Evolutionary conservation across 1,140 invertebrate species (phyloP).

Genomic region (Anthonomus grandis): DNA sequence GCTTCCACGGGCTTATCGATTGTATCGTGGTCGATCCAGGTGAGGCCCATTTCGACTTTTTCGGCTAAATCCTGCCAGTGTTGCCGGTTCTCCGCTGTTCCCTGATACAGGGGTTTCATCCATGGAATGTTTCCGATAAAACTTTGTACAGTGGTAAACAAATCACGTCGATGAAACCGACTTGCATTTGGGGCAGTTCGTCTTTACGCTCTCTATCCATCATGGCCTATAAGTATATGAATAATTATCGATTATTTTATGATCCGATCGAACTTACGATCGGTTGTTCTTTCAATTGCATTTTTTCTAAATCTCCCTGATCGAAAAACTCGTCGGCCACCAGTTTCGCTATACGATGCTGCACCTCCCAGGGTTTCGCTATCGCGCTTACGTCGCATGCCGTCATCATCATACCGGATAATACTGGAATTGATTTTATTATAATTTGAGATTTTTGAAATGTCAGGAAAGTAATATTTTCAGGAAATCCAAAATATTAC

Average conservation of each 20-base stretch:
- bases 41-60: conserved; percentile 89
- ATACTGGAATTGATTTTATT: conserved; percentile 56
- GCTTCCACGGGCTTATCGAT: conserved; percentile 87
- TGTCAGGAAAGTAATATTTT: too few species aligned
- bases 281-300: conserved; percentile 89
- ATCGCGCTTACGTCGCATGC: conserved; percentile 96
- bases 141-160: conserved; percentile 91
- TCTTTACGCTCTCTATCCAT: conserved; percentile 89
- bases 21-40: conserved; percentile 89
- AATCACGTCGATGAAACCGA: conserved; percentile 94
- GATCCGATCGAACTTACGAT: conserved; percentile 65
- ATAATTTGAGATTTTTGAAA: background rate
- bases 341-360: conserved; percentile 89
- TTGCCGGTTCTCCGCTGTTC: conserved; percentile 78
- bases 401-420: conserved; percentile 98
- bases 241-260: too few species aligned
- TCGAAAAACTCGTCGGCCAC: conserved; percentile 97
- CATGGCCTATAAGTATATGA: conserved; percentile 61
- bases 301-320: conserved; percentile 92
- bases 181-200: conserved; percentile 95
- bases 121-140: conserved; percentile 84
- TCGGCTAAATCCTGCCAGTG: conserved; percentile 90
- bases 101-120: conserved; percentile 85
- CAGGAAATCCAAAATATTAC: too few species aligned
- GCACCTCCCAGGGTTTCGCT: conserved; percentile 95